Evolutionary conservation across 2,888 invertebrate species (phyloP).

Genomic region (Andrena praecox): DNA sequence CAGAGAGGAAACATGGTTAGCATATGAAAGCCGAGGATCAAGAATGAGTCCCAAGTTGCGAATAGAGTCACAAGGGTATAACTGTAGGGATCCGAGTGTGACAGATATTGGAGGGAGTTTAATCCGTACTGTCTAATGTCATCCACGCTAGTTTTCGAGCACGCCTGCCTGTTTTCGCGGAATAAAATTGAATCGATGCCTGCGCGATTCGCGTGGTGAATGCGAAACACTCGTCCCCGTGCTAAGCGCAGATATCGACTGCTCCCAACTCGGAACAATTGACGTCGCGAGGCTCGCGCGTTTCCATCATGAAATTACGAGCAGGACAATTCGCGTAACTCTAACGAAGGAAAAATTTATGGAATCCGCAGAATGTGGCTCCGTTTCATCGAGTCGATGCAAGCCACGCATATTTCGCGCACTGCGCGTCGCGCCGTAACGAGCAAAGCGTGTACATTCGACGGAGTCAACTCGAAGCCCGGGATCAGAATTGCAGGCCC

Average conservation of each 20-base stretch:
- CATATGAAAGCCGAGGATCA: no score
- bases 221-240: background rate
- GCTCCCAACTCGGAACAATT: background rate
- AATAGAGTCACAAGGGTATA: no score
- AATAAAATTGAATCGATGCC: no score
- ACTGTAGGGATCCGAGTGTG: no score
- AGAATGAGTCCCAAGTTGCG: no score
- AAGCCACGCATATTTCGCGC: background rate
- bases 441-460: slow-evolving; percentile 18
- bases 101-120: no score
- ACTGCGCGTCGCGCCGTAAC: slow-evolving; percentile 7
- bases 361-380: slow-evolving; percentile 50
- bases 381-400: slow-evolving; percentile 33
- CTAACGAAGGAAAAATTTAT: slow-evolving; percentile 61
- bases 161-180: no score
- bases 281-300: background rate
- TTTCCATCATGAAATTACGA: background rate
- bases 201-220: no score
- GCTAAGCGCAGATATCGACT: background rate
- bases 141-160: no score
- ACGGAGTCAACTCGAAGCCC: slow-evolving; percentile 7
- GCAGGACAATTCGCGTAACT: slow-evolving; percentile 19
- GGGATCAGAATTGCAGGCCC: slow-evolving; percentile 44
- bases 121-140: no score
- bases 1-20: no score